A percentile compares a stretch with the other conserved stretches of the same genome.
Conservation (phyloP, 2,888 invertebrate genomes). For the Pyrgus malvae region DNA sequence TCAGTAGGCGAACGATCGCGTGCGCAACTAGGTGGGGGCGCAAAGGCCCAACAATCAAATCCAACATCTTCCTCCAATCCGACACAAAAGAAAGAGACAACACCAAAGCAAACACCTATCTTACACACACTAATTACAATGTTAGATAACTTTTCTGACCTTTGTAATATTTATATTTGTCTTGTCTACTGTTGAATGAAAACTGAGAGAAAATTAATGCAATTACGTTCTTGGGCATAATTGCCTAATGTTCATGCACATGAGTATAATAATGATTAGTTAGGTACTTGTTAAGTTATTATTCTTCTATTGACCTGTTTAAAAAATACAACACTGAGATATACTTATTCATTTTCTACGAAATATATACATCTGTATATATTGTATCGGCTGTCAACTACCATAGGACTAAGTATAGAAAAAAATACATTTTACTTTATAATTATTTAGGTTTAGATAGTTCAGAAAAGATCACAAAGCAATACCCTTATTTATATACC, state of each 20-base stretch:
- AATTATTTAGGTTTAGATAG: too few relatives aligned
- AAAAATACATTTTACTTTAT: too few relatives aligned
- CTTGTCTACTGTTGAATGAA: constrained; percentile 30
- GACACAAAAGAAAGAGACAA: constrained; percentile 28
- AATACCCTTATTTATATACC: too few relatives aligned
- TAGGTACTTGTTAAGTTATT: neutral
- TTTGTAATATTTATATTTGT: constrained; percentile 48
- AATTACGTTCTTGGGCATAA: constrained; percentile 14
- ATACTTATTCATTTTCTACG: too few relatives aligned
- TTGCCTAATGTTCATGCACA: constrained; percentile 8
- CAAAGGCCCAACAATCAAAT: neutral
- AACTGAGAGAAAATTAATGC: constrained; percentile 22
- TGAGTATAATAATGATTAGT: too few relatives aligned
- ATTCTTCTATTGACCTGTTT: too few relatives aligned
- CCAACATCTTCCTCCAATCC: constrained; percentile 19
- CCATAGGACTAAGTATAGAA: too few relatives aligned
- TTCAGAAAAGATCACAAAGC: too few relatives aligned
- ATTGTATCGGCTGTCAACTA: too few relatives aligned
- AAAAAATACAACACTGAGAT: too few relatives aligned
- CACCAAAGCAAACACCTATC: constrained; percentile 25
- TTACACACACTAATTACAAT: constrained; percentile 40
- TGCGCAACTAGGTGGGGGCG: constrained; percentile 17
- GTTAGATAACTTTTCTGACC: constrained; percentile 68
- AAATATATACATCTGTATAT: too few relatives aligned
- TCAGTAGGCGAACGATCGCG: constrained; percentile 31